phyloP scores from a whole-genome alignment of 2,888 invertebrate genomes.

The Drosophila mimetica region DNA sequence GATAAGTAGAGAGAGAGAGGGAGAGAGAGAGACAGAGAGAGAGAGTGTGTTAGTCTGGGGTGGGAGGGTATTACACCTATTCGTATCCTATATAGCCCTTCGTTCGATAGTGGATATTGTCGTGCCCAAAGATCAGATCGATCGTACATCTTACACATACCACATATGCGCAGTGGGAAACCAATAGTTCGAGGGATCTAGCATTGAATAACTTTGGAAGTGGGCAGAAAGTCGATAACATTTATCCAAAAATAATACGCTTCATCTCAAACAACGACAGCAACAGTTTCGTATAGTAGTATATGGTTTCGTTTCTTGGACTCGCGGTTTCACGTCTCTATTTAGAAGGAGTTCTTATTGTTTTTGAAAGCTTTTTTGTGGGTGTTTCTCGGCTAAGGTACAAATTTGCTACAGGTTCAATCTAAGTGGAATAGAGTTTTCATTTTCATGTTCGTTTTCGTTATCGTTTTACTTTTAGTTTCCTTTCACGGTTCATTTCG shows the following conservation, averaged over 20 bases:
- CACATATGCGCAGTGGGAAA: constrained; percentile 48
- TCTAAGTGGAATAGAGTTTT: constrained; percentile 56
- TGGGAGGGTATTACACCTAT: constrained; percentile 14
- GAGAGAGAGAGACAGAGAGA: constrained; percentile 1
- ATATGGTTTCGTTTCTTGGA: constrained; percentile 41
- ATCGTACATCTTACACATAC: constrained; percentile 20
- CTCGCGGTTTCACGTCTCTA: constrained; percentile 25
- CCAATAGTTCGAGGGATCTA: constrained; percentile 60
- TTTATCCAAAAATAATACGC: constrained; percentile 73
- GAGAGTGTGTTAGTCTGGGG: constrained; percentile 23
- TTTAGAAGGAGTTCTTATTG: constrained; percentile 18
- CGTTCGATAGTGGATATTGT: constrained; percentile 17
- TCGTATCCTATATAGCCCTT: constrained; percentile 9
- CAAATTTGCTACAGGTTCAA: constrained; percentile 72
- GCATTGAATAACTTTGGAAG: constrained; percentile 26
- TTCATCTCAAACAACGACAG: constrained; percentile 1
- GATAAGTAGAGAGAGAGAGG: constrained; percentile 20
- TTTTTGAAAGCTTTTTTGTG: constrained; percentile 41
- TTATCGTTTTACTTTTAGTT: too few species aligned
- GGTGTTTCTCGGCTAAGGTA: constrained; percentile 73
- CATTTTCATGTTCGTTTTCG: too few species aligned
- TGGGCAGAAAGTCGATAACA: constrained; percentile 51
- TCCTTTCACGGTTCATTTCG: constrained; percentile 3
- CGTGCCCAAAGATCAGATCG: constrained; percentile 23
- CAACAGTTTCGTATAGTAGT: constrained; percentile 8